Base-by-base conservation (phyloP, 2,113 vertebrate genomes). In the Erinaceus europaeus region DNA sequence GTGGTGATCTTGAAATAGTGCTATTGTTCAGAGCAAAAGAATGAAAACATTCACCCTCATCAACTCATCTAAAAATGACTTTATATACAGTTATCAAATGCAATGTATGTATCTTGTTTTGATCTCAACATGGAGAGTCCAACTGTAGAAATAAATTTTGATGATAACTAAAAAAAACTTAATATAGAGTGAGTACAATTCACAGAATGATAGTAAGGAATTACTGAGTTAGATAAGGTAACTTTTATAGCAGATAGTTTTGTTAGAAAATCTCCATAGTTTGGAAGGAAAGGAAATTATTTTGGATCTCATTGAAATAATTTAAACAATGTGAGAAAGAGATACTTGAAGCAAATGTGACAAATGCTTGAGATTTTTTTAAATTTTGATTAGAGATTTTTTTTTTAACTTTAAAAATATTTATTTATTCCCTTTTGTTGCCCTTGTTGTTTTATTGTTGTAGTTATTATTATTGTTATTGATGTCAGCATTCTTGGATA, bases 1-100 rank as follows among this genome's bases (percentile, higher is more conserved):
- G 14, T 29, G 57, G n/a, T 90, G 59, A 84, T 91, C 93, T 84
- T 67, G 75, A 86, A 81, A 59, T 80, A 92, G 81, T 65, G 38
- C 61, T 73, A 52, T 61, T 2, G 69, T 78, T 2, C 9, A 88
- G 10, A 91, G 80, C 42, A 50, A 48, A 53, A 71, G 48, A 90
- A 50, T 75, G 48, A 65, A 84, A 81, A 44, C 14, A 77, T 87
- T 77, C 59, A 67, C 72, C 53, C 62, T 91, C 72, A 81, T 92
- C 57, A 88, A 94, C 40, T 25, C 50, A 46, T 44, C 73, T 72
- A 91, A 75, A 90, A 89, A 75, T 89, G 53, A 4, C 38, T 65
- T 80, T 74, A 71, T 57, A 67, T 2, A 55, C 42, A 87, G 84
- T 18, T 73, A 88, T 6, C 52, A 89, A 57, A 81, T 89, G 25